Evolutionary conservation across 2,888 invertebrate species (phyloP), one percentile per base, ranked within the genome.

Genomic region (Cerastis leucographa): DNA sequence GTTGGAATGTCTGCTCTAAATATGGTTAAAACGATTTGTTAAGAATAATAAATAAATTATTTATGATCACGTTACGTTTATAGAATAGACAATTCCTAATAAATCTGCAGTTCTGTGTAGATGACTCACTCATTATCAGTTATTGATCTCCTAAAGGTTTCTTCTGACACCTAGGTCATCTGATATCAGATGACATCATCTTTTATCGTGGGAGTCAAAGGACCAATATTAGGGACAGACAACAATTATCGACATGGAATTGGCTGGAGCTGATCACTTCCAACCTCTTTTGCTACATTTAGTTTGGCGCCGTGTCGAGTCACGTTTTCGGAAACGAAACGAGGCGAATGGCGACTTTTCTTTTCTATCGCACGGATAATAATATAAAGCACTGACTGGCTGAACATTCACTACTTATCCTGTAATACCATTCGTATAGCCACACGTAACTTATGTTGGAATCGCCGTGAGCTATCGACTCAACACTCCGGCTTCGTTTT

Each of bases 401-500:
- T 59, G 1, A 29, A 59, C 9, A 1, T 35, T 35, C 29, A 29
- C 9, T 11, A 19, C 9, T 29, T n/a, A 46, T 29, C 0, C 11
- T 19, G 14, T 12, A n/a, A 14, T 17, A n/a, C 12, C 1, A 49
- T 62, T 56, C 17, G 40, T 65, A n/a, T 35, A 65, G 49, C 49
- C 4, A 2, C 29, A 7, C 19, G 73, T 81, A 79, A 69, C 54
- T 54, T 22, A 68, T 40, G 25, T 5, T 44, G 35, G 14, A 14
- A 54, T 3, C n/a, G 22, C 85, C 25, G 22, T 12, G 2, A 17
- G 83, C 69, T 62, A 46, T 72, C 71, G 51, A 59, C 69, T 81
- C 85, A 80, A 69, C 85, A 70, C 81, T 62, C 35, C 42, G 8
- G 51, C 76, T 64, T 81, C 70, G 71, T 72, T 76, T 85, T 85